phyloP scores from a whole-genome alignment of 92 coral and sea anemone genomes.

The Scolanthus callimorphus region DNA sequence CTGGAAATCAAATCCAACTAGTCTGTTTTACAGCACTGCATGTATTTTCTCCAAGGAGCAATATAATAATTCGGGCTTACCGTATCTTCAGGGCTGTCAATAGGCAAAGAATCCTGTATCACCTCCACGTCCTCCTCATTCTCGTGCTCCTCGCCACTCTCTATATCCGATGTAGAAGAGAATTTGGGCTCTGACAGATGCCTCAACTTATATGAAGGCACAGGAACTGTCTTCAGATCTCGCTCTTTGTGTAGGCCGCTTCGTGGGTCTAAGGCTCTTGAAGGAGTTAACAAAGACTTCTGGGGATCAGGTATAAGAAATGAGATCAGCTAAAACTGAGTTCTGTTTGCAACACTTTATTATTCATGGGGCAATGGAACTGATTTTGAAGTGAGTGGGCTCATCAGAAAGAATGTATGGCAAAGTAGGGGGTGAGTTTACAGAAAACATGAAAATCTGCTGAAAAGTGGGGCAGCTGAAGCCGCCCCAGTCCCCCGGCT shows the following conservation, averaged over 20 bases:
- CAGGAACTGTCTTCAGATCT: background rate
- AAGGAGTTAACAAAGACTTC: background rate
- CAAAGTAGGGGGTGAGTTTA: no score
- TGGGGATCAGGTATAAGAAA: no score
- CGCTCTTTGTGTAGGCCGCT: background rate
- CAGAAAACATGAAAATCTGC: no score
- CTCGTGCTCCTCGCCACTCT: background rate
- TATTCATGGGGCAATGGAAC: no score
- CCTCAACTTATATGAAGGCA: background rate
- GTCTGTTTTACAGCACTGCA: background rate
- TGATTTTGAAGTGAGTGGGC: no score
- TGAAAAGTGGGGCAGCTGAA: no score
- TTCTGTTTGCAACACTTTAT: no score
- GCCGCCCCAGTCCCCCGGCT: background rate
- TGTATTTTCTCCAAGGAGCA: background rate
- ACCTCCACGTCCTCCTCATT: slow-evolving; percentile 15
- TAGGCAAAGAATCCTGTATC: slow-evolving; percentile 26
- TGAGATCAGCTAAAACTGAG: no score
- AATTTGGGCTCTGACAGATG: background rate
- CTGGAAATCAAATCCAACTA: background rate
- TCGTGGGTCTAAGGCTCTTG: background rate
- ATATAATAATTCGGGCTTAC: no score
- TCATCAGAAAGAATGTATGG: no score
- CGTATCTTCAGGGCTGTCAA: slow-evolving; percentile 16
- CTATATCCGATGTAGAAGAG: background rate